These are phyloP conservation scores for Myrmophylax atrothorax DNA, from an alignment of 2,113 vertebrate species.

Conservation along the genomic window DNA sequence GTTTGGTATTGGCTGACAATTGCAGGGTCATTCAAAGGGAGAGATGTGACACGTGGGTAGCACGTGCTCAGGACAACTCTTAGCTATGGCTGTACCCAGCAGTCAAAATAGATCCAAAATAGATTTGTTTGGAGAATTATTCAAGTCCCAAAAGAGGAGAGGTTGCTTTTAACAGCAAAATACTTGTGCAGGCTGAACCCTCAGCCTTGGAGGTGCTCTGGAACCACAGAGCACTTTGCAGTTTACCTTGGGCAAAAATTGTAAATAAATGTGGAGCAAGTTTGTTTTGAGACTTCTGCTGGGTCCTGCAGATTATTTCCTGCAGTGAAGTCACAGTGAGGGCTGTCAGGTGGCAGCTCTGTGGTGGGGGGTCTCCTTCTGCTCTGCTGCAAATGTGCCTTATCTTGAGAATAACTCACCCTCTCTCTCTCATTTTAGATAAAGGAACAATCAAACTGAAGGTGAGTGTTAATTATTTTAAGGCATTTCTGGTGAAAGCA, in stretches of 20 bases:
- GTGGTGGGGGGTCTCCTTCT: not conserved
- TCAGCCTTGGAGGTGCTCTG: not conserved
- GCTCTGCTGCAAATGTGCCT: not conserved
- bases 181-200: not conserved
- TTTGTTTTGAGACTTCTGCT: not conserved
- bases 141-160: not conserved
- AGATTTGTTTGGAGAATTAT: not conserved
- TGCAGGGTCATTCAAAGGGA: not conserved
- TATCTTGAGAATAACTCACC: not conserved
- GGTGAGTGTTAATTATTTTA: constrained; percentile 76
- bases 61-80: not conserved
- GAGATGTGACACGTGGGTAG: not conserved
- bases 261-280: not conserved
- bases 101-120: not conserved
- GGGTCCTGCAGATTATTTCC: not conserved
- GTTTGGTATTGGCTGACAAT: constrained; percentile 2
- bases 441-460: constrained; percentile 91
- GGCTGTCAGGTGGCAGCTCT: not conserved
- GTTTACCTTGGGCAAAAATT: not conserved
- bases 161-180: not conserved
- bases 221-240: not conserved
- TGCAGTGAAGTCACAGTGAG: not conserved
- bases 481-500: not conserved
- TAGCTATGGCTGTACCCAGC: not conserved
- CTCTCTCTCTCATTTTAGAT: constrained; percentile 74